These are phyloP conservation scores for Heterochromis multidens DNA, from an alignment of 2,113 vertebrate species.

Conservation along the genomic window DNA sequence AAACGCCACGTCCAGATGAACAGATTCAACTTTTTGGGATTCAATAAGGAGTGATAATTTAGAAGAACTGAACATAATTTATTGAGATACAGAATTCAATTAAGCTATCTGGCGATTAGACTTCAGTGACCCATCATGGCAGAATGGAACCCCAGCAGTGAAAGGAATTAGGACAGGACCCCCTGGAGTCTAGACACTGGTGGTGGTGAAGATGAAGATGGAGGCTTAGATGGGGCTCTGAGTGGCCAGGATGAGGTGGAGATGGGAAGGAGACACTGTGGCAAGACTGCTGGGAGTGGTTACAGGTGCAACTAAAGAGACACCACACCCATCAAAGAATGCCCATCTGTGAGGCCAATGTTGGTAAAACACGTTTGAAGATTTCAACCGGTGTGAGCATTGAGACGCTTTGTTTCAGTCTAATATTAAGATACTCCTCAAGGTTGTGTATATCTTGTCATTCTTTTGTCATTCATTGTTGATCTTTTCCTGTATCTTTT, in stretches of 20 bases:
- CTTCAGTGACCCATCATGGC: background rate
- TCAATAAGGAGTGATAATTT: too few species aligned
- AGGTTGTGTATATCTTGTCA: background rate
- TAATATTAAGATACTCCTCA: background rate
- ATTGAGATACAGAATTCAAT: background rate
- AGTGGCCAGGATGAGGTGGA: too few species aligned
- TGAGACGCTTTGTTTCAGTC: background rate
- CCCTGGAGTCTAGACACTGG: too few species aligned
- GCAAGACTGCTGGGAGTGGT: background rate
- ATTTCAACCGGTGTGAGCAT: accelerated
- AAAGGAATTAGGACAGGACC: background rate
- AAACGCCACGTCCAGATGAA: too few species aligned
- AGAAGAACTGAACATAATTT: background rate
- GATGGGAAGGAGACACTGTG: too few species aligned
- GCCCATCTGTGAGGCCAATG: background rate
- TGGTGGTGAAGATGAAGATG: too few species aligned
- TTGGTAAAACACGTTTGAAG: background rate
- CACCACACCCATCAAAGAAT: background rate
- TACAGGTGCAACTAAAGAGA: background rate
- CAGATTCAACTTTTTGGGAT: too few species aligned
- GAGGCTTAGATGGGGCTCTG: too few species aligned
- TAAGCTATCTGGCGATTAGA: background rate
- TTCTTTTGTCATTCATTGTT: background rate
- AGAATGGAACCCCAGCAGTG: background rate
- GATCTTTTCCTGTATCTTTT: background rate